Evolutionary conservation across 2,113 vertebrate species (phyloP), one percentile per base, ranked within the genome.

Genomic region (Epinephelus cyanopodus): DNA sequence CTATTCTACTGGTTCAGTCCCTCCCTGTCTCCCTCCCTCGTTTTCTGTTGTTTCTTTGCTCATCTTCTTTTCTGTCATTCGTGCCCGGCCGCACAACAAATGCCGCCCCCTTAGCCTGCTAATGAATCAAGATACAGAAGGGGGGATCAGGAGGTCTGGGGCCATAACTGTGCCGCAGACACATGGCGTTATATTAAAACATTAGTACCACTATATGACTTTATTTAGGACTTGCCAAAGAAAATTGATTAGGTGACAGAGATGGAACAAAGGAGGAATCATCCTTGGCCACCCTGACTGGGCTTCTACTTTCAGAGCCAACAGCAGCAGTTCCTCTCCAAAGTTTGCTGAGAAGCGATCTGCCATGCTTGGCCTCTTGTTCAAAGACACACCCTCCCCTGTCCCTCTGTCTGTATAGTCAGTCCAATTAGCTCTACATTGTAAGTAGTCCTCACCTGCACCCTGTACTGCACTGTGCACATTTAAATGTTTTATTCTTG

Each of bases 171-270:
- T 93, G 91, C 87, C 84, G 79, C 89, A 83, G 88, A 95, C 93
- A 95, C 93, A 94, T 94, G 95, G 94, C 47, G 86, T 79, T 95
- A 90, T 93, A 94, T 95, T 93, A 93, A 94, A 94, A 94, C 92
- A 95, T 95, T 95, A 95, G 91, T 95, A 94, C 95, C 95, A 95
- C 94, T 95, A 86, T 93, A 92, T 95, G 94, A 94, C 93, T 95
- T 96, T 91, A 95, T 95, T 95, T 94, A 94, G 85, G 72, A 87
- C 82, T 89, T 92, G 94, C 95, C 95, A 94, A 90, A 89, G 86
- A 91, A 94, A 94, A 94, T 89, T 90, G 92, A 95, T 94, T 92
- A 89, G 86, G 85, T 91, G 86, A 90, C 94, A 94, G 90, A 79
- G 89, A 89, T n/a, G 39, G 82, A 84, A 95, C 91, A 93, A 93